These are phyloP conservation scores for Pristionchus entomophagus DNA, from an alignment of 2,888 invertebrate species.

Conservation along the genomic window DNA sequence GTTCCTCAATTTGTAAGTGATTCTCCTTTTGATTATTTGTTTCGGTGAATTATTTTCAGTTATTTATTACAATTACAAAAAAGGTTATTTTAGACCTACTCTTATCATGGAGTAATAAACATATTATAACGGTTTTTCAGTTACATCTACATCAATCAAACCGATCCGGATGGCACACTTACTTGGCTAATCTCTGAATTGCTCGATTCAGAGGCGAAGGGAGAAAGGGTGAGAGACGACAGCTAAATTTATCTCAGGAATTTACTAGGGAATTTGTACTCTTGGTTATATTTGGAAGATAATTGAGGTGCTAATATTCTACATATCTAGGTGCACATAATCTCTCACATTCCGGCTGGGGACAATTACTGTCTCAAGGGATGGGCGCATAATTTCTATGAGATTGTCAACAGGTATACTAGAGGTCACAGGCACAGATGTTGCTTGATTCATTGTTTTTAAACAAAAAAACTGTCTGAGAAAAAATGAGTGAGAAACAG, in stretches of 20 bases:
- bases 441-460: no score
- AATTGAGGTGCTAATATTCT: no score
- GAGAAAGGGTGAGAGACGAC: conserved; percentile 81
- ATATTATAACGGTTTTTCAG: conserved; percentile 49
- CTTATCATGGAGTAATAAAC: neutral
- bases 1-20: conserved; percentile 70
- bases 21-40: neutral
- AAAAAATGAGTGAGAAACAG: no score
- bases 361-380: conserved; percentile 82
- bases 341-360: conserved; percentile 86
- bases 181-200: conserved; percentile 87
- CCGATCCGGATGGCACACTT: conserved; percentile 86
- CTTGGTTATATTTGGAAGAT: no score
- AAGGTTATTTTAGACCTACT: neutral
- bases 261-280: neutral
- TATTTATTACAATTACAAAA: no score
- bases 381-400: conserved; percentile 89
- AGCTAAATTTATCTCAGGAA: conserved; percentile 27
- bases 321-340: conserved; percentile 62
- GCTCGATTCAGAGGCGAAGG: no score
- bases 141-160: conserved; percentile 88
- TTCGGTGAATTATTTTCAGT: no score
- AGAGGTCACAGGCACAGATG: no score
- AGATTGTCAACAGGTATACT: no score
- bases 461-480: conserved; percentile 70